A percentile compares a stretch with the other conserved stretches of the same genome.
phyloP scores from a whole-genome alignment of 1,140 invertebrate genomes.

The Vanessa tameamea region DNA sequence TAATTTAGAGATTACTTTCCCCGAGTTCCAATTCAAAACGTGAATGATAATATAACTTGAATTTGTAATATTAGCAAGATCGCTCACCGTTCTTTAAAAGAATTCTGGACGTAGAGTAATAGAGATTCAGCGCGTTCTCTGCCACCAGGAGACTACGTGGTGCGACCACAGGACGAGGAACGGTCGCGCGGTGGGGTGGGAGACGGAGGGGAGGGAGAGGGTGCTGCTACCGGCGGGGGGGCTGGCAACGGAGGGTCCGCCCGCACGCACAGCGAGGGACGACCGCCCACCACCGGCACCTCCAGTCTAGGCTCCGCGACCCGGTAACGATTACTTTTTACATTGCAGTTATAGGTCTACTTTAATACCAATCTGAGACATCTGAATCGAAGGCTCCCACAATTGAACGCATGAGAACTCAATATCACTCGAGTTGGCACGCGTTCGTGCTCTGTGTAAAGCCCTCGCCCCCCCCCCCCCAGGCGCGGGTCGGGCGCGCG shows the following conservation, averaged over 20 bases:
- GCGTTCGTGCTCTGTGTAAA: no score
- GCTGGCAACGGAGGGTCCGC: conserved; percentile 53
- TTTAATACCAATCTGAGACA: background rate
- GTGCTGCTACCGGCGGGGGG: conserved; percentile 63
- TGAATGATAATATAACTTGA: no score
- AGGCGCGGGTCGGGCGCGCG: conserved; percentile 32
- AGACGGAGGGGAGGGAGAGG: conserved; percentile 42
- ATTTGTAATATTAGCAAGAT: no score
- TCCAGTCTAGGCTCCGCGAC: conserved; percentile 82
- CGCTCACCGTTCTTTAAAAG: no score
- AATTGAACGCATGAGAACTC: no score
- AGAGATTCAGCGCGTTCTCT: background rate
- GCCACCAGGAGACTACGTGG: conserved; percentile 86
- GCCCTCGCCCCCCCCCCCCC: background rate
- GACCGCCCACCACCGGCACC: conserved; percentile 81
- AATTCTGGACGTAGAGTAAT: no score
- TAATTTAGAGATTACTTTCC: no score
- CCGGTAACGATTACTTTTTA: conserved; percentile 52
- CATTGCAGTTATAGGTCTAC: no score
- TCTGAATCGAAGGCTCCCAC: no score
- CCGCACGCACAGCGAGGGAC: conserved; percentile 80
- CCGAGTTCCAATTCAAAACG: no score
- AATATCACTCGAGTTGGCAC: no score
- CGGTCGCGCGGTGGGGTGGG: conserved; percentile 68
- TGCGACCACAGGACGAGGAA: conserved; percentile 89